Evolutionary conservation across 2,888 invertebrate species (phyloP).

Genomic region (Bibio marci): DNA sequence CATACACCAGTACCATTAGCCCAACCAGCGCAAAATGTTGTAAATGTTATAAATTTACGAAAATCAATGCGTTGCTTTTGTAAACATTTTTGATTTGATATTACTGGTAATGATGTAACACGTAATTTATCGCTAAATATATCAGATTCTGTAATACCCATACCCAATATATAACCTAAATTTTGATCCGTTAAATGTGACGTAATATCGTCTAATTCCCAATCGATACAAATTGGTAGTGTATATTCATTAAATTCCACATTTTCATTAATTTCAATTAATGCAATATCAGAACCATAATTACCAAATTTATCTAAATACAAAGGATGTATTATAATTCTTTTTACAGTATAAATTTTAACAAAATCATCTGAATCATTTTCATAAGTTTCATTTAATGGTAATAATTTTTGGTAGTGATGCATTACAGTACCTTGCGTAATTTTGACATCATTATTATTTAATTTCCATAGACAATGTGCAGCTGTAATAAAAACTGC

Average conservation of each 20-base stretch:
- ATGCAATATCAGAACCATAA: constrained; percentile 32
- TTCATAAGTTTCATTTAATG: constrained; percentile 15
- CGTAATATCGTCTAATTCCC: constrained; percentile 17
- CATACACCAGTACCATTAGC: constrained; percentile 37
- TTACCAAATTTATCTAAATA: constrained; percentile 30
- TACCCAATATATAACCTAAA: constrained; percentile 33
- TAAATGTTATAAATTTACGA: constrained; percentile 35
- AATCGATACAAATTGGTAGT: constrained; percentile 29
- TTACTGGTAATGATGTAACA: constrained; percentile 32
- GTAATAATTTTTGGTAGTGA: constrained; percentile 9
- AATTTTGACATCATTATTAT: constrained; percentile 19
- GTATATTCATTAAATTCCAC: constrained; percentile 22
- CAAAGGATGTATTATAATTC: constrained; percentile 21
- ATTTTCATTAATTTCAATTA: constrained; percentile 24
- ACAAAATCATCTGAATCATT: constrained; percentile 14
- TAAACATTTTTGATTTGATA: constrained; percentile 34
- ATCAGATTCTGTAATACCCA: constrained; percentile 41
- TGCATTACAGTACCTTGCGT: constrained; percentile 17
- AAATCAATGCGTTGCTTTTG: constrained; percentile 32
- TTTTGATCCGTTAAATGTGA: constrained; percentile 11
- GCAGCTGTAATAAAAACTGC: constrained; percentile 9
- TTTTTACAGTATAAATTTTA: constrained; percentile 18
- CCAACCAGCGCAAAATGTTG: constrained; percentile 45
- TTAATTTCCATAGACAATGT: constrained; percentile 22
- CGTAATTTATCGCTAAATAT: constrained; percentile 32